Evolutionary conservation across 2,113 vertebrate genomes (phyloP).

Genomic region (Eupsittula cactorum): DNA sequence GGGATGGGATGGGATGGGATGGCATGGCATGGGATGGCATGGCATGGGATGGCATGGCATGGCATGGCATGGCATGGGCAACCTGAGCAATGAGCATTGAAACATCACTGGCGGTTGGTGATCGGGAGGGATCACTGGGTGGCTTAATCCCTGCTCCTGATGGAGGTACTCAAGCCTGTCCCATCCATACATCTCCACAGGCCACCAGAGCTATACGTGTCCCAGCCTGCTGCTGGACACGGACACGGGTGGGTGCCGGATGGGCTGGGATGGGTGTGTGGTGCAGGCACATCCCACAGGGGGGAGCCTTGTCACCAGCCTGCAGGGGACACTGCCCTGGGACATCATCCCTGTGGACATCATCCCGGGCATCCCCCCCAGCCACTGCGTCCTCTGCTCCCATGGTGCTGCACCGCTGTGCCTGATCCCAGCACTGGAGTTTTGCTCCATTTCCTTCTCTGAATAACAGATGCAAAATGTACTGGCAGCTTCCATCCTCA

Average conservation of each 20-base stretch:
- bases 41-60: too few relatives aligned
- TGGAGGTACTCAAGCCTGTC: background rate
- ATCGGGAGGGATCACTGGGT: accelerated
- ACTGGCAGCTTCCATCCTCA: accelerated
- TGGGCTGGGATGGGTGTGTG: background rate
- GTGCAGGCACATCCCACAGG: conserved; percentile 24
- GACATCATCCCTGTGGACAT: background rate
- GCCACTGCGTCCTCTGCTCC: background rate
- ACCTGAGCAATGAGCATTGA: accelerated
- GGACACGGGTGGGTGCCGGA: background rate
- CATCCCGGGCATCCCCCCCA: background rate
- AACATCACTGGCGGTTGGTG: accelerated
- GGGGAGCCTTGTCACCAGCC: conserved; percentile 44
- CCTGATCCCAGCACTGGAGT: background rate
- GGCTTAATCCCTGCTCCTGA: accelerated
- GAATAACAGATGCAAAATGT: accelerated
- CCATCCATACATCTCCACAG: background rate
- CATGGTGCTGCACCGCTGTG: accelerated
- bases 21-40: too few relatives aligned
- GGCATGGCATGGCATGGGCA: background rate
- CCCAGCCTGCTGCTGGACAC: background rate
- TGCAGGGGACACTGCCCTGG: background rate
- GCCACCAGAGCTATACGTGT: background rate
- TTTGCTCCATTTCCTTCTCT: accelerated
- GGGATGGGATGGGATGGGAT: too few relatives aligned